Percentiles rank a stretch among this genome's conserved stretches.
Evolutionary conservation across 2,888 invertebrate genomes (phyloP).

Genomic region (Tachina lurida): DNA sequence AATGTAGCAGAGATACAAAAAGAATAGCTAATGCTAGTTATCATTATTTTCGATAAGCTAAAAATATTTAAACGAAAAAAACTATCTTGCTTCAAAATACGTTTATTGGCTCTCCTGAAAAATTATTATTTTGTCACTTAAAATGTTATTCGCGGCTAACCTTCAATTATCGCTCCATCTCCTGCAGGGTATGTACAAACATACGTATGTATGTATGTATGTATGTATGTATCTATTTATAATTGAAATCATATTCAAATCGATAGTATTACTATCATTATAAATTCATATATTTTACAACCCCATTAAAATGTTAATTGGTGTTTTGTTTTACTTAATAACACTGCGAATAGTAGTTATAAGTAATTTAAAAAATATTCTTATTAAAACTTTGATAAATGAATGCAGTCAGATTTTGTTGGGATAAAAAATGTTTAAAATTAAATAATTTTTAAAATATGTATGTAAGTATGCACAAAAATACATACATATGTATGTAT

Average conservation of each 20-base stretch:
- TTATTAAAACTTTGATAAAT: constrained; percentile 56
- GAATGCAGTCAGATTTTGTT: constrained; percentile 7
- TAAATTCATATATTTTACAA: constrained; percentile 52
- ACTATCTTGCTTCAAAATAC: too few species aligned
- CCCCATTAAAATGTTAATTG: constrained; percentile 60
- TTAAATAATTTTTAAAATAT: background rate
- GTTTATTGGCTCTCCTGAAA: too few species aligned
- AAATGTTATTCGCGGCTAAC: too few species aligned
- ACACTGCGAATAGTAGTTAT: background rate
- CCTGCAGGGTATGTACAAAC: too few species aligned
- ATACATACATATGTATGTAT: background rate
- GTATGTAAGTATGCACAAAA: background rate
- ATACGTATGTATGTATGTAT: too few species aligned
- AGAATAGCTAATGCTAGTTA: too few species aligned
- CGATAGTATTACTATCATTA: constrained; percentile 15
- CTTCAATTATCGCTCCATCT: too few species aligned
- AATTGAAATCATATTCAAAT: constrained; percentile 1
- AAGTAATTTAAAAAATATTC: constrained; percentile 2
- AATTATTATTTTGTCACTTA: too few species aligned
- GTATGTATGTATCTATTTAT: background rate
- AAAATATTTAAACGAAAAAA: too few species aligned
- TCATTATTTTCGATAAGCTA: too few species aligned
- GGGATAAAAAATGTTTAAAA: constrained; percentile 19
- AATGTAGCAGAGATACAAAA: too few species aligned
- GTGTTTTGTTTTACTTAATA: constrained; percentile 49